Base-by-base conservation (phyloP, 92 coral and sea anemone species). In the Siderastrea radians region DNA sequence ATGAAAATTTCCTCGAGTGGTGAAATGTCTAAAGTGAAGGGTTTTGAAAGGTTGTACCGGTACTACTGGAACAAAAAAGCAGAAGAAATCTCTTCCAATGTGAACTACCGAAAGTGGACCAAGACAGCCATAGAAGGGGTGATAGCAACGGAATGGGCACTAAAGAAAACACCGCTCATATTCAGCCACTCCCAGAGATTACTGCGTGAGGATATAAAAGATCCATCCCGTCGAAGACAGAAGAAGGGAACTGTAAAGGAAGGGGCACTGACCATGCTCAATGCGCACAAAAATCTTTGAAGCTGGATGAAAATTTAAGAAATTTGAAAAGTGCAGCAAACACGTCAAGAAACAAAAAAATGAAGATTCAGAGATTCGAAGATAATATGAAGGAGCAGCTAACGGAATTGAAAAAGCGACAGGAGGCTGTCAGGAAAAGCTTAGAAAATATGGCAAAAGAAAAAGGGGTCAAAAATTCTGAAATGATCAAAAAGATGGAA, bases 91-190 rank as follows among this genome's bases (percentile, higher is more conserved):
- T 82, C 79, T 53, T 13, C 52, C 7, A 53, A 68, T 26, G 43
- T 65, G 46, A 48, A 52, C 72, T 72, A 49, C 26, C 65, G 16
- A 11, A 70, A 79, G 46, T 70, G 85, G 91, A 43, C 91, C 1
- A 87, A 87, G 79, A 59, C 72, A 13, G 91, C 91, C 14, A 87
- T 87, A 48, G 62, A 59, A 38, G 86, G 91, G 57, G 81, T 87
- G 10, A 72, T 87, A 11, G 85, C 62, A 7, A 87, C 91, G 69
- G 90, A 86, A 80, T 87, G 91, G 91, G 44, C 86, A 15, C 74
- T 87, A 49, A 87, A 87, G 80, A 87, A 87, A 71, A 87, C 91
- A 10, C 71, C 91, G 7, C 67, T 79, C 10, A 64, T 79, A 62
- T 67, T 43, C 46, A 87, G 53, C 70, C 91, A 87, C 75, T 61